Evolutionary conservation across 1,140 invertebrate genomes (phyloP).

Genomic region (Anastrepha ludens): DNA sequence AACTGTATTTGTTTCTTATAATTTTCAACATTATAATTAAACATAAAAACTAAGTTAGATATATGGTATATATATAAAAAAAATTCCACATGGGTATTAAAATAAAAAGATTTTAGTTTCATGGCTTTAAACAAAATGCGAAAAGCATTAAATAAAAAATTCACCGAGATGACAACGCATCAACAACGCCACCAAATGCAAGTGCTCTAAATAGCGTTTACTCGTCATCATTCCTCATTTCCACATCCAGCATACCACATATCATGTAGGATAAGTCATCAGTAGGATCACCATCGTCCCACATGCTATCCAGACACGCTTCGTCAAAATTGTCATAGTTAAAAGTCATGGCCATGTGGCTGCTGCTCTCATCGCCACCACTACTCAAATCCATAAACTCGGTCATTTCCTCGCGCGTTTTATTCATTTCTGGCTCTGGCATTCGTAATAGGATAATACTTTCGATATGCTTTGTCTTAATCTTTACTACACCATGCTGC

Average conservation of each 20-base stretch:
- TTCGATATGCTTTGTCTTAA: constrained; percentile 51
- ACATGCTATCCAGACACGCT: background rate
- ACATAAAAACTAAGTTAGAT: too few species aligned
- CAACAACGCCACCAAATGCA: too few species aligned
- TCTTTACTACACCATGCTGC: constrained; percentile 53
- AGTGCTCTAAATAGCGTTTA: background rate
- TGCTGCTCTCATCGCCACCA: constrained; percentile 22
- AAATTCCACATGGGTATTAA: too few species aligned
- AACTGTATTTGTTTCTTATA: too few species aligned
- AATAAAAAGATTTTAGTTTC: too few species aligned
- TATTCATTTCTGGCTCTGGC: background rate
- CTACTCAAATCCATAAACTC: constrained; percentile 27
- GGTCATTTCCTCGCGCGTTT: too few species aligned
- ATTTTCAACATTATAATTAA: too few species aligned
- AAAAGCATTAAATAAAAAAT: too few species aligned
- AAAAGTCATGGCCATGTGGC: constrained; percentile 37
- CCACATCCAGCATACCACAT: constrained; percentile 56
- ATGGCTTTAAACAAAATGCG: too few species aligned
- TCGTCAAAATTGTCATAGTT: constrained; percentile 22
- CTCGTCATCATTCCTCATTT: constrained; percentile 25
- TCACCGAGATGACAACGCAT: too few species aligned
- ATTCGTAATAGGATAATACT: constrained; percentile 53
- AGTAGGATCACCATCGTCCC: constrained; percentile 31
- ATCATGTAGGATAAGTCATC: constrained; percentile 58
- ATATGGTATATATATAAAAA: too few species aligned